Base-by-base conservation (phyloP, 2,113 vertebrate species). In the Sialia sialis region DNA sequence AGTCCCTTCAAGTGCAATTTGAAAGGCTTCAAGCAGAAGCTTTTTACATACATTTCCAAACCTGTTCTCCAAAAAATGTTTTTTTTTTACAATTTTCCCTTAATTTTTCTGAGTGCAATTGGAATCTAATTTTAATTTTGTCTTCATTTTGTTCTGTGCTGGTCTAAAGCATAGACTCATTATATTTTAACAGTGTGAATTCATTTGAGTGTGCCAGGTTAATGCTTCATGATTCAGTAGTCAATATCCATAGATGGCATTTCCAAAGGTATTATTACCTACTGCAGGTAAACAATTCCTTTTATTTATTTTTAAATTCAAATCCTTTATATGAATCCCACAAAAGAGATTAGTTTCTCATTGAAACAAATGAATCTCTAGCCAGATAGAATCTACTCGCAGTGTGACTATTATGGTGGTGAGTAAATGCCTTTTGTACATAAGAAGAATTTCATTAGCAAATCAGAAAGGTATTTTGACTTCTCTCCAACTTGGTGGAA, bases 301-400 rank as follows among this genome's bases (percentile, higher is more conserved):
- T 83, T 73, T 95, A 85, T 95, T 97, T 95, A 91, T 93, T 97
- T 97, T 96, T 80, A 80, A 88, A 80, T 62, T 94, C 78, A 94
- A 93, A 27, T 73, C 80, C 82, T 90, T 82, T 94, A 25, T 91
- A 56, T 79, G 78, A 96, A 91, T 96, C 78, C 36, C 62, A 76
- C 41, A 89, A 93, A 88, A 95, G 36, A 94, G 78, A 97, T 96
- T 96, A 89, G 76, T 91, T 95, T 94, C 63, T 96, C 64, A 92
- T 95, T 93, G 93, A 96, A 97, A 94, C 96, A 72, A 96, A 92
- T 92, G 75, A 90, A 70, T 90, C 93, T 84, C 73, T 89, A 91
- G 82, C 54, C 82, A 91, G 84, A 94, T 96, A 90, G 84, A 95
- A 93, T 95, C 91, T 92, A 59, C 79, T 95, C 95, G 90, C 78